Evolutionary conservation across 2,797 vertebrate species (phyloP).

Genomic region (Onychomys arenicola): DNA sequence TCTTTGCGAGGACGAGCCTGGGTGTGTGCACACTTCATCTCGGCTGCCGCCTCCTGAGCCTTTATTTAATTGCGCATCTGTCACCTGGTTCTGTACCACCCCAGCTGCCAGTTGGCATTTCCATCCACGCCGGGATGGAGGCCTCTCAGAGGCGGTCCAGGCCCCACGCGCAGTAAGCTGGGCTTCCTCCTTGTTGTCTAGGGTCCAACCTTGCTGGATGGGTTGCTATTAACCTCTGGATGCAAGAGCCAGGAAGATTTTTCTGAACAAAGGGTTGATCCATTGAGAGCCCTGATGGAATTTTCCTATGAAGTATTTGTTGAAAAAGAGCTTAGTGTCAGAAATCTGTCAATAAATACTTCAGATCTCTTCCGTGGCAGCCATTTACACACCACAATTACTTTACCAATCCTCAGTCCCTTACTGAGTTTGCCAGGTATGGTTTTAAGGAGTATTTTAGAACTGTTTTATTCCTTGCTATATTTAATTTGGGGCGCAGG

Average conservation of each 20-base stretch:
- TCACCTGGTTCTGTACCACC: neutral
- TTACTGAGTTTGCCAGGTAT: neutral
- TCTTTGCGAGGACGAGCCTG: neutral
- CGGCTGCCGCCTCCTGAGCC: neutral
- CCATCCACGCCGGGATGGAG: fast-evolving
- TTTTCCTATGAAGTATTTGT: slow-evolving; percentile 1
- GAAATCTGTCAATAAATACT: slow-evolving; percentile 18
- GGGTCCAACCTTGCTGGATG: neutral
- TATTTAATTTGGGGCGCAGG: slow-evolving; percentile 29
- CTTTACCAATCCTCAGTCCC: neutral
- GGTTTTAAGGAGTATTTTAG: slow-evolving; percentile 12
- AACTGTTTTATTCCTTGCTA: neutral
- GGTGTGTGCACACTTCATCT: neutral
- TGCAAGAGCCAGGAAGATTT: neutral
- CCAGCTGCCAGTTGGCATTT: neutral
- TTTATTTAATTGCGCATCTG: neutral
- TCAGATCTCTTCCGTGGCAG: neutral
- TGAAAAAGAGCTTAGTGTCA: slow-evolving; percentile 11
- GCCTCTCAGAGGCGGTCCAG: neutral
- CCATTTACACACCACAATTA: neutral
- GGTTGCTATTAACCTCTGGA: neutral
- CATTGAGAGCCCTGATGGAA: neutral
- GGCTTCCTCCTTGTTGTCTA: neutral
- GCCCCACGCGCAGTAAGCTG: too few relatives aligned
- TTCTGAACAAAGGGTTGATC: neutral